Evolutionary conservation across 2,797 vertebrate genomes (phyloP).

Genomic region (Hoplostethus atlanticus): DNA sequence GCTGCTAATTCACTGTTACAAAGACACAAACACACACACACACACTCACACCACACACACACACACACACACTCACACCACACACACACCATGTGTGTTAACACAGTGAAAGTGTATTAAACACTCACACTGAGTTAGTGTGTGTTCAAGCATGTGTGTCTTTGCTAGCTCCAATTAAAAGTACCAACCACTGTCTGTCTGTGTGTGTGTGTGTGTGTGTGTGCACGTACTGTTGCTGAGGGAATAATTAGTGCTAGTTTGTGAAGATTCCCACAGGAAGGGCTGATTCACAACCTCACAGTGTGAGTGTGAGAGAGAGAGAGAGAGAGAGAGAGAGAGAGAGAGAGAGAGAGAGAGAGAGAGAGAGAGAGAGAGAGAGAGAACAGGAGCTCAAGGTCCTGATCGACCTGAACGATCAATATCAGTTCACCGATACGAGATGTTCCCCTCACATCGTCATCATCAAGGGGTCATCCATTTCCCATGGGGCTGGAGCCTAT

Average conservation of each 20-base stretch:
- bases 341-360: not conserved
- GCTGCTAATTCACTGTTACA: slow-evolving; percentile 67
- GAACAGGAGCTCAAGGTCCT: too few species aligned
- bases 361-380: slow-evolving; percentile 1
- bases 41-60: slow-evolving; percentile 22
- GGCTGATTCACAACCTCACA: not conserved
- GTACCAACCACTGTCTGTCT: too few species aligned
- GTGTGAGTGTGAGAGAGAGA: slow-evolving; percentile 10
- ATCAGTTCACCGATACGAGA: too few species aligned
- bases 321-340: not conserved
- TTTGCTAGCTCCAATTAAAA: too few species aligned
- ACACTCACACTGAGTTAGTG: too few species aligned
- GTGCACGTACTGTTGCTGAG: slow-evolving; percentile 36
- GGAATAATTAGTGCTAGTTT: slow-evolving; percentile 65
- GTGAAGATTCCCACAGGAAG: slow-evolving; percentile 49
- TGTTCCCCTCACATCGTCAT: too few species aligned
- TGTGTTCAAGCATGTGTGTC: too few species aligned
- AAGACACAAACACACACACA: slow-evolving; percentile 9
- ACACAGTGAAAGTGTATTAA: too few species aligned
- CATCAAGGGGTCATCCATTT: too few species aligned
- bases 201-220: too few species aligned
- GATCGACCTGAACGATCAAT: too few species aligned
- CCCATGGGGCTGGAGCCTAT: too few species aligned
- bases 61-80: slow-evolving; percentile 25
- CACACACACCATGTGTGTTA: not conserved